A percentile compares a stretch with the other conserved stretches of the same genome.
Conservation (phyloP, 2,888 invertebrate species). For the Amphiduros pacificus region DNA sequence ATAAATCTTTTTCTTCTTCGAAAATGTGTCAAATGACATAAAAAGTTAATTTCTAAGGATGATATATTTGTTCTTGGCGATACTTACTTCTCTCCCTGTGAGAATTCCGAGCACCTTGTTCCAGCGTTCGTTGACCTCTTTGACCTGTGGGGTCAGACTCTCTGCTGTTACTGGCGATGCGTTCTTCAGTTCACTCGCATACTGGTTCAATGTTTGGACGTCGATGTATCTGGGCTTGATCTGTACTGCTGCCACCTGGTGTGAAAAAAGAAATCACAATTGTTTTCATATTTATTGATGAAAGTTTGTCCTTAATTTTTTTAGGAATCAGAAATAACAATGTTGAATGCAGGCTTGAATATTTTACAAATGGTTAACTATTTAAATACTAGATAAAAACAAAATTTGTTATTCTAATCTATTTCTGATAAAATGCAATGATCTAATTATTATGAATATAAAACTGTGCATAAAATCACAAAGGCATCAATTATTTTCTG, state of each 20-base stretch:
- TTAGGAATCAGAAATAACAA: no score
- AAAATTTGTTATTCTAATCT: no score
- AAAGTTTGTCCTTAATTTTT: no score
- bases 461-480: no score
- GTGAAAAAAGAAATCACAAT: not conserved
- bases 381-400: not conserved
- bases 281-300: no score
- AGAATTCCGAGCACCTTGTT: constrained; percentile 49
- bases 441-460: no score
- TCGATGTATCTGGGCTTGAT: constrained; percentile 53
- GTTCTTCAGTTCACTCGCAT: constrained; percentile 51
- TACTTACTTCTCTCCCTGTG: constrained; percentile 52
- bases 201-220: constrained; percentile 55
- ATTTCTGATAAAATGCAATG: no score
- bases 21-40: no score
- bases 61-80: not conserved
- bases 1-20: no score
- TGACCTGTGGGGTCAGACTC: constrained; percentile 46
- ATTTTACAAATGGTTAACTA: not conserved
- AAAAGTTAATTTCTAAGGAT: no score
- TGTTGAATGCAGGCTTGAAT: no score
- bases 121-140: constrained; percentile 55
- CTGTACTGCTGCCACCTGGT: constrained; percentile 51
- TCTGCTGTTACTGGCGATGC: constrained; percentile 56
- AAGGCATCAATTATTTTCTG: no score